A percentile compares a stretch with the other conserved stretches of the same genome.
These are phyloP conservation scores for Loxodonta africana DNA, from an alignment of 2,113 vertebrate genomes.

Conservation along the genomic window DNA sequence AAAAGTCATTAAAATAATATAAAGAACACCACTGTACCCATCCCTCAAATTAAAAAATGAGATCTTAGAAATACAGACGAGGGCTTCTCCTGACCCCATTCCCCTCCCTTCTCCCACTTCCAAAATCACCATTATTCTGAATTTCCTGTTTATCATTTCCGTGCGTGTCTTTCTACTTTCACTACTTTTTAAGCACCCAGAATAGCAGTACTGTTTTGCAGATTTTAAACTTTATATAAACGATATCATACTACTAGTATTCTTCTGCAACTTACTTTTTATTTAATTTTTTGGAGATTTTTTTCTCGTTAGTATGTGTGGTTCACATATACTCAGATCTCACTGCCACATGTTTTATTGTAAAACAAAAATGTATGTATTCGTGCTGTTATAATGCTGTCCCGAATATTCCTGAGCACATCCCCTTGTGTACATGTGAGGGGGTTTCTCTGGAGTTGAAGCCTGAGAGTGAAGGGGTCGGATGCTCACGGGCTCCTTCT, in stretches of 20 bases:
- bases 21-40: neutral
- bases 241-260: neutral
- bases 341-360: neutral
- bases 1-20: neutral
- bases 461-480: neutral
- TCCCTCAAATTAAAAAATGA: neutral
- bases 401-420: neutral
- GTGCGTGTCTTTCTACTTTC: neutral
- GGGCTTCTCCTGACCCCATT: neutral
- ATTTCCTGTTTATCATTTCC: neutral
- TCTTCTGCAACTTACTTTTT: conserved; percentile 12
- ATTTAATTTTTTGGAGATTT: neutral
- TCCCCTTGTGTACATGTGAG: neutral
- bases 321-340: conserved; percentile 1
- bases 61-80: neutral
- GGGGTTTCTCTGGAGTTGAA: neutral
- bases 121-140: neutral
- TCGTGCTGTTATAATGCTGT: neutral
- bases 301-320: neutral
- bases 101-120: neutral
- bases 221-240: neutral
- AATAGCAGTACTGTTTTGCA: neutral
- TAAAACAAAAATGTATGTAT: neutral
- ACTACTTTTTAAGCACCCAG: neutral
- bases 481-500: neutral